Base-by-base conservation (phyloP, 1,140 invertebrate genomes). In the Solenopsis fugax region DNA sequence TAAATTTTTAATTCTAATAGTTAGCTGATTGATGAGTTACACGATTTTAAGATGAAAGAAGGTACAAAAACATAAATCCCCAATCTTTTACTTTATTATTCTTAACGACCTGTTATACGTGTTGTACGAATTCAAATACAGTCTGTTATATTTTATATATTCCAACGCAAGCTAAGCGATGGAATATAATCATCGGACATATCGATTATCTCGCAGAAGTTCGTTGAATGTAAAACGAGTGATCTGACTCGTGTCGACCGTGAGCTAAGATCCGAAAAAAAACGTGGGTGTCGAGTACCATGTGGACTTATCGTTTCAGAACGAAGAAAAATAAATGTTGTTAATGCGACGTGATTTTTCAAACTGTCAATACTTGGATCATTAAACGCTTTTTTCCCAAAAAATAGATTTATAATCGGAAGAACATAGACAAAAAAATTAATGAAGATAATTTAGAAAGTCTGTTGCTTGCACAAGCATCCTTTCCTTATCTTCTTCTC, bases 211-310 rank as follows among this genome's bases (percentile, higher is more conserved):
- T 73, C 18, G 4, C 29, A 54, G 10, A 45, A 48, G 1, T 60
- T 16, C 3, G 37, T 62, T 48, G 13, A 77, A 48, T 50, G 45
- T 50, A 78, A 78, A 65, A 65, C 45, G 29, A 65, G 4, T 13
- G 21, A 81, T 81, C 21, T 80, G 18, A 67, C 48, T 67, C 34
- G 24, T 45, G 52, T 81, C 37, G 37, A 71, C 58, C 12, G 62
- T 13, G 52, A 81, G 21, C 45, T 29, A 58, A 81, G 21, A 71
- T 56, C 12, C 5, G 16, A 50, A 52, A 24, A 80, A 12, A 64
- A 34, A 48, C 29, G 45, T 65, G 45, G 37, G 56, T 56, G 48
- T 62, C 21, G 16, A 50, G 12, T 48, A n/a, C 2, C 24, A 41
- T 21, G 56, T n/a, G 18, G 56, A 13, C 4, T 77, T 77, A 48